phyloP scores from a whole-genome alignment of 2,888 invertebrate species.

The Conops quadrifasciatus region DNA sequence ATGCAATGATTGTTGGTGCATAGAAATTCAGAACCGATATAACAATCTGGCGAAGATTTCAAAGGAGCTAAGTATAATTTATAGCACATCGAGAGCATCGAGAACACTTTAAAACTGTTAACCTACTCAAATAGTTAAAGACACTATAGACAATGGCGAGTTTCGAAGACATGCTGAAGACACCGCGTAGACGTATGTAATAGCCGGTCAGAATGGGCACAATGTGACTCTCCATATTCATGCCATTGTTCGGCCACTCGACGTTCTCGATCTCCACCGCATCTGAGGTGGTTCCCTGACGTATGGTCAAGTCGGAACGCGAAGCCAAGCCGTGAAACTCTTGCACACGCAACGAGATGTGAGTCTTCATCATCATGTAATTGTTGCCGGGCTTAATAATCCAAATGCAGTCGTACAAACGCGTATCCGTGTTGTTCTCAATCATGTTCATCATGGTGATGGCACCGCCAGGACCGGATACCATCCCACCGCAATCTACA shows the following conservation, averaged over 20 bases:
- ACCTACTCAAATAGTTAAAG: conserved; percentile 74
- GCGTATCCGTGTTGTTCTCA: conserved; percentile 67
- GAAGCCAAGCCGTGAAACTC: conserved; percentile 71
- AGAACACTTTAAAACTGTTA: neutral
- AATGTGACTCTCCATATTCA: conserved; percentile 69
- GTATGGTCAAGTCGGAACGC: conserved; percentile 71
- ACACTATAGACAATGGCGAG: conserved; percentile 76
- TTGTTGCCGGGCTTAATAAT: conserved; percentile 73
- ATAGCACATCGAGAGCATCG: too few relatives aligned
- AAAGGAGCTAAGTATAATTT: neutral
- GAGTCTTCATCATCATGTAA: conserved; percentile 73
- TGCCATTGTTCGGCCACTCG: conserved; percentile 67
- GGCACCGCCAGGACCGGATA: conserved; percentile 75
- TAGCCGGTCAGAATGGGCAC: conserved; percentile 73
- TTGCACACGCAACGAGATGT: conserved; percentile 71
- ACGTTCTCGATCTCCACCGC: conserved; percentile 70
- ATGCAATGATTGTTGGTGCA: conserved; percentile 79
- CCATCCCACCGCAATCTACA: conserved; percentile 75
- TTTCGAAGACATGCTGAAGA: conserved; percentile 71
- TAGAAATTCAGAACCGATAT: conserved; percentile 73
- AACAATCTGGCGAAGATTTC: conserved; percentile 68
- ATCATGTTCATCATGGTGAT: conserved; percentile 82
- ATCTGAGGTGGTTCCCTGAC: conserved; percentile 75
- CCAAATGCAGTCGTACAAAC: conserved; percentile 77
- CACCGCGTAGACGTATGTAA: conserved; percentile 74